phyloP scores from a whole-genome alignment of 2,113 vertebrate genomes.

The Caranx ignobilis region DNA sequence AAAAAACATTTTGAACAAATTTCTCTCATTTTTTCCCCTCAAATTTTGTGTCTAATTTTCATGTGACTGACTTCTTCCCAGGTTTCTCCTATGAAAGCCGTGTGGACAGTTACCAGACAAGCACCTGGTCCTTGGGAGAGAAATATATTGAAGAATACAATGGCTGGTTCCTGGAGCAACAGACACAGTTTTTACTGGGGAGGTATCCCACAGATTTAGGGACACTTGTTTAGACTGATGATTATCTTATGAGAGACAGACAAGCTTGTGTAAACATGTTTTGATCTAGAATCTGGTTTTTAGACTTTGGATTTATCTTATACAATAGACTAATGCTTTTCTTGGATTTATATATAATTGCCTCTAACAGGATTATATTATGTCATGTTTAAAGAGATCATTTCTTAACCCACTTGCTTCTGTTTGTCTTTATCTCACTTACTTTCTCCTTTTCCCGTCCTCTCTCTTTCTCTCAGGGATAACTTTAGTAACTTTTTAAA shows the following conservation, averaged over 20 bases:
- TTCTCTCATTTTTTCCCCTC: not conserved
- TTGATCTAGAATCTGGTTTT: not conserved
- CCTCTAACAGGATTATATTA: not conserved
- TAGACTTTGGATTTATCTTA: too few relatives aligned
- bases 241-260: not conserved
- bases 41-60: not conserved
- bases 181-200: slow-evolving; percentile 60
- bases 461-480: slow-evolving; percentile 56
- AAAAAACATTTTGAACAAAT: not conserved
- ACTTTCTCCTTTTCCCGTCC: not conserved
- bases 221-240: not conserved
- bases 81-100: slow-evolving; percentile 68
- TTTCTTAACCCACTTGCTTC: not conserved
- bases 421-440: not conserved
- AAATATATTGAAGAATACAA: slow-evolving; percentile 59
- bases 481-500: slow-evolving; percentile 53
- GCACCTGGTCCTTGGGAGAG: slow-evolving; percentile 65
- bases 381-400: not conserved
- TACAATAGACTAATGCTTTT: not conserved
- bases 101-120: slow-evolving; percentile 59
- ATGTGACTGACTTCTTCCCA: slow-evolving; percentile 10
- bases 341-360: not conserved
- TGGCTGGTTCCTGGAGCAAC: slow-evolving; percentile 57
- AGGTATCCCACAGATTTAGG: slow-evolving; percentile 43
- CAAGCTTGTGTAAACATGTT: not conserved